Percentiles rank a stretch among this genome's conserved stretches.
Evolutionary conservation across 2,888 invertebrate species (phyloP).

Genomic region (Dynastes tityus): DNA sequence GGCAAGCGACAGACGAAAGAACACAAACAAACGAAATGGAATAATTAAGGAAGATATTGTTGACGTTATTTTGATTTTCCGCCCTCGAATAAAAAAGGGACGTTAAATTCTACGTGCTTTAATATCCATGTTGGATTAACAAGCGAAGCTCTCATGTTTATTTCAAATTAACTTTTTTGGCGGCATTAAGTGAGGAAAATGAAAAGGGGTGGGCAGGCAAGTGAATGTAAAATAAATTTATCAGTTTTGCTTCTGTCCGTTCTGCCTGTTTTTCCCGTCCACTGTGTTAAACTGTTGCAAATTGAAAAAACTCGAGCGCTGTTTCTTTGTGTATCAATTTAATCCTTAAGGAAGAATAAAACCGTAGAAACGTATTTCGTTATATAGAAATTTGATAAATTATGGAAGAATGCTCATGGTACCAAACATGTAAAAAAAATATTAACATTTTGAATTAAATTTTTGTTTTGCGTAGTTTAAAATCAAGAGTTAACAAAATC

Average conservation of each 20-base stretch:
- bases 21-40: conserved; percentile 40
- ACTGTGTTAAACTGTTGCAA: background rate
- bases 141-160: conserved; percentile 29
- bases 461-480: too few relatives aligned
- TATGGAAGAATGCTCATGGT: too few relatives aligned
- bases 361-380: too few relatives aligned
- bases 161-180: conserved; percentile 43
- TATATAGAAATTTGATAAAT: too few relatives aligned
- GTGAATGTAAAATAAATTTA: conserved; percentile 26
- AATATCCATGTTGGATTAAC: conserved; percentile 34
- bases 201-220: conserved; percentile 10
- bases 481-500: too few relatives aligned
- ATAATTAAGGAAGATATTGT: conserved; percentile 47
- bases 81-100: conserved; percentile 13
- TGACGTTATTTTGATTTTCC: conserved; percentile 34
- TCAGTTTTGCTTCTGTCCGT: background rate
- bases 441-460: too few relatives aligned
- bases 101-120: conserved; percentile 34
- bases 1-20: conserved; percentile 19
- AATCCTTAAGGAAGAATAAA: background rate
- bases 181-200: conserved; percentile 22
- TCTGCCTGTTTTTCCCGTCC: background rate
- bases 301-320: background rate
- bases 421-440: too few relatives aligned
- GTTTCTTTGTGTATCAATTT: background rate